Percentiles rank a stretch among this genome's conserved stretches.
Evolutionary conservation across 2,888 invertebrate species (phyloP).

Genomic region (Sminthurinus aureus): DNA sequence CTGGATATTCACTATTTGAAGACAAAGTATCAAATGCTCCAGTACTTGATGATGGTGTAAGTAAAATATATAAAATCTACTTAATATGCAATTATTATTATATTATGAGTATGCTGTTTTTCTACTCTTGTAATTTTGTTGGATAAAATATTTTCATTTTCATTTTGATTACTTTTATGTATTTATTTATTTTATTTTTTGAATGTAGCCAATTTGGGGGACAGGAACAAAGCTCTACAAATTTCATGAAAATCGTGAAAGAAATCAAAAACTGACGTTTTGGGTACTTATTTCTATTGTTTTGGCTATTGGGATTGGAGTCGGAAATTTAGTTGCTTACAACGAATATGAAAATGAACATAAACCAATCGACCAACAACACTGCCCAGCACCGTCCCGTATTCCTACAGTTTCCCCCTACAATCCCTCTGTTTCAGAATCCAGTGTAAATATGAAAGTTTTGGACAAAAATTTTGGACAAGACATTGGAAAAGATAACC

Average conservation of each 20-base stretch:
- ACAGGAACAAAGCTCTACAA: constrained; percentile 57
- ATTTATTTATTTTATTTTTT: constrained; percentile 1
- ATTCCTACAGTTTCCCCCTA: neutral
- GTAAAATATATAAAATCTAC: neutral
- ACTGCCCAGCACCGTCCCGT: constrained; percentile 18
- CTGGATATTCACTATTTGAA: neutral
- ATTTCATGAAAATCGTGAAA: constrained; percentile 56
- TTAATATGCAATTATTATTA: too few species aligned
- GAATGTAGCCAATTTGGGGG: constrained; percentile 58
- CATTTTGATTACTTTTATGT: too few species aligned
- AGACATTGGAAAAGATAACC: neutral
- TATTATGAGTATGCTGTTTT: too few species aligned
- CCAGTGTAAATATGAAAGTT: too few species aligned
- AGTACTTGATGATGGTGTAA: constrained; percentile 59
- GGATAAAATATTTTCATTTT: too few species aligned
- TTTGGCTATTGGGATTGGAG: constrained; percentile 57
- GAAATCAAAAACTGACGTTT: constrained; percentile 59
- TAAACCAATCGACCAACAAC: constrained; percentile 28
- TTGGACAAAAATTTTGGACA: neutral
- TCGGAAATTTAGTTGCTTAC: constrained; percentile 59
- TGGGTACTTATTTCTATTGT: constrained; percentile 56
- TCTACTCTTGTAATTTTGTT: neutral
- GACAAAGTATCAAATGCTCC: constrained; percentile 56
- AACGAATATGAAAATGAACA: constrained; percentile 56
- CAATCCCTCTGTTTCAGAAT: too few species aligned